Evolutionary conservation across 2,888 invertebrate species (phyloP), one percentile per base, ranked within the genome.

Genomic region (Notocelia uddmanniana): DNA sequence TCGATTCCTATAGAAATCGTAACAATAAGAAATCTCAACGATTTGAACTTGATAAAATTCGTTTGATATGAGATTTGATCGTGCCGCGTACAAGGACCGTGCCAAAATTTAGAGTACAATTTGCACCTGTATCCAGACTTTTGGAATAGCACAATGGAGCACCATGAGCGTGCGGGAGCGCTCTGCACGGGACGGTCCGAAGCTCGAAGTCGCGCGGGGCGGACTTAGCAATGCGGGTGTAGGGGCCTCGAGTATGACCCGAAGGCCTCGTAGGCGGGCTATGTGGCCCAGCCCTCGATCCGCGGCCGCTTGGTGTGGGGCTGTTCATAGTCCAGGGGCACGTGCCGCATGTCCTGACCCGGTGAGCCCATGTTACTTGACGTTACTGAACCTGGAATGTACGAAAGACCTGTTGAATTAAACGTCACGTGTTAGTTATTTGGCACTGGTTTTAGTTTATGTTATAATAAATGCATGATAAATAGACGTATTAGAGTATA

Each of bases 231-330:
- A 92, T 93, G 93, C 89, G 92, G 93, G 84, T 93, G 92, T 76
- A 93, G 83, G 82, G 93, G 92, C 92, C 91, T 92, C 85, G 92
- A 91, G 83, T 90, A 91, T 73, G 89, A 78, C 75, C 93, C 93
- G 89, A 90, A 93, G 93, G 90, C 93, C 90, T 92, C 92, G 76
- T 87, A 84, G 90, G 89, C 88, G 89, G 92, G 95, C 97, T 97
- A 97, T 96, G 97, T 97, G 90, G 97, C 96, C 98, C 98, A 98
- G 75, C 97, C 97, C 87, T 98, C 98, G 87, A 98, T 96, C 90
- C 98, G 96, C 83, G 97, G 96, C 87, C 98, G 96, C 94, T 98
- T 98, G 90, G 97, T 87, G 84, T 95, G 95, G 71, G 93, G 91
- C 88, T 95, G 94, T 80, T 95, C 94, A 82, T 95, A 95, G 81